Base-by-base conservation (phyloP, 2,113 vertebrate genomes). In the Xyrauchen texanus region DNA sequence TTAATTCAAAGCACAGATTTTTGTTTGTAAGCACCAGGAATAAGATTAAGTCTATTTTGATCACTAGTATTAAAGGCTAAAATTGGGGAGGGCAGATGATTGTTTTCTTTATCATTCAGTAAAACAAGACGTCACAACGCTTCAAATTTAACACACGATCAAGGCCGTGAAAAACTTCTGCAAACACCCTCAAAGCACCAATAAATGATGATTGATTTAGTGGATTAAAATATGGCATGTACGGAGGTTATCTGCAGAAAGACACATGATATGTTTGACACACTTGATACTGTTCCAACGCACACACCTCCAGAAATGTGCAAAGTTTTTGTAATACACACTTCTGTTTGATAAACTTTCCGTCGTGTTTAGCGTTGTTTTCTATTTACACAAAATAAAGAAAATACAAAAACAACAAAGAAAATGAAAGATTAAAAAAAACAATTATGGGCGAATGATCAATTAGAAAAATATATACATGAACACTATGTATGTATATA, bases 401-500 rank as follows among this genome's bases (percentile, higher is more conserved):
- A 4, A 46, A 44, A 34, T 34, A 5, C 47, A 68, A 53, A 81
- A 44, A 78, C 75, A 47, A 81, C 85, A 68, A 68, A 81, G 74
- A 57, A 78, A 80, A 49, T 62, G n/a, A 83, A 11, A 47, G 21
- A 49, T 68, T 68, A 70, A 44, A 70, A 83, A 87, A 80, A 84
- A 79, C 42, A 9, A 49, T 68, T 53, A 84, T 83, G 64, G 76
- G 84, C 80, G 83, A 82, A 83, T 88, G 87, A 87, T 85, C 85
- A 89, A 89, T 84, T 89, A 89, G 82, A 88, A 91, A 91, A 91
- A 94, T 93, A 94, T 93, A 94, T 89, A 93, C 86, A 94, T 89
- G 92, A 84, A 93, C 88, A 94, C 91, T 93, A 92, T 88, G 89
- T 90, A 89, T 93, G 87, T 89, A 95, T 94, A 95, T 90, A 91